phyloP scores from a whole-genome alignment of 2,888 invertebrate species.

The Eilema caniola region DNA sequence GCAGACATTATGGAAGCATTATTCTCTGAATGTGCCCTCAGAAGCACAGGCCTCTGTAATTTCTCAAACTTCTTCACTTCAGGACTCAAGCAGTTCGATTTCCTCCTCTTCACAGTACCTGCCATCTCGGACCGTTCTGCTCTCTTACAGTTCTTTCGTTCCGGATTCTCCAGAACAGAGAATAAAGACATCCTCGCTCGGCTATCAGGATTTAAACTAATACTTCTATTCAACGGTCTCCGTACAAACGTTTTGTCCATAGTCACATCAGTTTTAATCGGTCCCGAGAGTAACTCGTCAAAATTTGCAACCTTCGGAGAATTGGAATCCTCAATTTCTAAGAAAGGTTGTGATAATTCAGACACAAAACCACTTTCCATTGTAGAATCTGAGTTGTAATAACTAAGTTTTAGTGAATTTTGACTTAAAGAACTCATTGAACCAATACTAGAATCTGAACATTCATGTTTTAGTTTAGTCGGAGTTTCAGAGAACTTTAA shows the following conservation, averaged over 20 bases:
- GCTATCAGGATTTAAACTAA: conserved; percentile 72
- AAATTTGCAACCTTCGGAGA: conserved; percentile 79
- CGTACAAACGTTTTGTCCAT: conserved; percentile 56
- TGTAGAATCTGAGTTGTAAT: conserved; percentile 74
- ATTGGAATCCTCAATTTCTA: conserved; percentile 77
- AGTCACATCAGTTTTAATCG: conserved; percentile 68
- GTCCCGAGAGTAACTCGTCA: conserved; percentile 71
- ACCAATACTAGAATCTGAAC: conserved; percentile 73
- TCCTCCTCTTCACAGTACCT: conserved; percentile 73
- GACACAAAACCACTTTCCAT: conserved; percentile 84
- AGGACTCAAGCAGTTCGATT: conserved; percentile 54
- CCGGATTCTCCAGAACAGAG: conserved; percentile 69
- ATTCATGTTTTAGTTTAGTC: conserved; percentile 67
- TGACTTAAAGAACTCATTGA: conserved; percentile 67
- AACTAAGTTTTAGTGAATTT: conserved; percentile 57
- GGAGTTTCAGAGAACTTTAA: conserved; percentile 77
- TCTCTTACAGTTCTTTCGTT: conserved; percentile 85
- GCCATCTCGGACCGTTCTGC: conserved; percentile 84
- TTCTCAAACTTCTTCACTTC: conserved; percentile 30
- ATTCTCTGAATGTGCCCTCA: conserved; percentile 91
- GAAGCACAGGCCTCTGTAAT: conserved; percentile 74
- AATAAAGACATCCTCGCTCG: conserved; percentile 66
- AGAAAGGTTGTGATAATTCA: conserved; percentile 77
- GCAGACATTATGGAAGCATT: conserved; percentile 93
- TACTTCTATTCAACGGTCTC: conserved; percentile 64